These are phyloP conservation scores for Panzeria rudis DNA, from an alignment of 2,888 invertebrate species.

Conservation along the genomic window DNA sequence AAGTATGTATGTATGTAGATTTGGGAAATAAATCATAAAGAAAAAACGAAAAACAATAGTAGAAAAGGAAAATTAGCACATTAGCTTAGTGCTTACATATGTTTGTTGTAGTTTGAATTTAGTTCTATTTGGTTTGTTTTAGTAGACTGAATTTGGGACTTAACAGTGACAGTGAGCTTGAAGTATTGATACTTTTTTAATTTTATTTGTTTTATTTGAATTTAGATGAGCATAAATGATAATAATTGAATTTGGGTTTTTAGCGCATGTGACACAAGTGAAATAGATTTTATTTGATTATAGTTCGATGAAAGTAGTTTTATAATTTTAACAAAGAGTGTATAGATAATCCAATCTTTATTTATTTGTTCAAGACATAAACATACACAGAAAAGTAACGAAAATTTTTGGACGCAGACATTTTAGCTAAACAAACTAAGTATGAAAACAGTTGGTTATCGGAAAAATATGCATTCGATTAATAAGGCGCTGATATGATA, in stretches of 20 bases:
- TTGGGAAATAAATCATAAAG: constrained; percentile 47
- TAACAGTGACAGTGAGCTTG: constrained; percentile 68
- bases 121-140: constrained; percentile 66
- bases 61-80: constrained; percentile 65
- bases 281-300: constrained; percentile 53
- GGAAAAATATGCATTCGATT: constrained; percentile 62
- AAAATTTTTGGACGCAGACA: constrained; percentile 52
- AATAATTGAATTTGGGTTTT: constrained; percentile 53
- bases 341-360: constrained; percentile 42
- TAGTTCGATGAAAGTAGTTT: constrained; percentile 64
- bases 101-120: constrained; percentile 54
- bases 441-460: constrained; percentile 42
- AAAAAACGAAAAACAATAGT: constrained; percentile 56
- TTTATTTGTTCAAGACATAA: constrained; percentile 43
- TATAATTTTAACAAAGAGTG: constrained; percentile 39
- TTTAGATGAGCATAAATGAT: constrained; percentile 60
- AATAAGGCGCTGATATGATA: constrained; percentile 60
- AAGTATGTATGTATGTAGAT: constrained; percentile 27
- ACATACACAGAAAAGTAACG: constrained; percentile 41
- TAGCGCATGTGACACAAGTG: constrained; percentile 69
- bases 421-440: constrained; percentile 27
- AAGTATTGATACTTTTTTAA: constrained; percentile 42
- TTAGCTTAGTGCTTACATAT: constrained; percentile 50
- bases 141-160: constrained; percentile 71
- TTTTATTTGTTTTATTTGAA: constrained; percentile 52